These are phyloP conservation scores for Seladonia tumulorum DNA, from an alignment of 2,888 invertebrate genomes.

Conservation along the genomic window DNA sequence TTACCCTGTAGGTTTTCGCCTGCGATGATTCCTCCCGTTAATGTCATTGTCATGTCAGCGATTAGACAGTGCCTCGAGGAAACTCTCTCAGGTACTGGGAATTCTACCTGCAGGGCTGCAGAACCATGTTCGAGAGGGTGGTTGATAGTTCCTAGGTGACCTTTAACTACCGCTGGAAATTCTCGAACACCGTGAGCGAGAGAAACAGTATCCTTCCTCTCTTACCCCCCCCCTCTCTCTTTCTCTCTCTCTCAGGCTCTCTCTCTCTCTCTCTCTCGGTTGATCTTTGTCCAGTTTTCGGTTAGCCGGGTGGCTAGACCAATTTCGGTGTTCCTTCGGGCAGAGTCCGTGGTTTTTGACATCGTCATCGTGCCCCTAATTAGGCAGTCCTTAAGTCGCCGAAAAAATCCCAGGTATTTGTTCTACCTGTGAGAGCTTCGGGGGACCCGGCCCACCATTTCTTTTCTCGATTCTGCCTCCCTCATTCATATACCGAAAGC, in stretches of 20 bases:
- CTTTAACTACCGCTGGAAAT: constrained; percentile 44
- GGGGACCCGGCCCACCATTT: constrained; percentile 32
- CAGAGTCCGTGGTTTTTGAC: constrained; percentile 73
- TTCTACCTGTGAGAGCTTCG: constrained; percentile 73
- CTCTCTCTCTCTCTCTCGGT: background rate
- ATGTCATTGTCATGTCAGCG: constrained; percentile 52
- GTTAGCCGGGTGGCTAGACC: constrained; percentile 62
- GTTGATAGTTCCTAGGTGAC: constrained; percentile 57
- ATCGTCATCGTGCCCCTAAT: constrained; percentile 77
- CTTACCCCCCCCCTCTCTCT: background rate
- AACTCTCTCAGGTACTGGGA: constrained; percentile 56
- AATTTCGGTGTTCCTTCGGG: constrained; percentile 67
- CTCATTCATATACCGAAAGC: constrained; percentile 55
- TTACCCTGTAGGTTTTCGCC: background rate
- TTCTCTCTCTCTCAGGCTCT: too few relatives aligned
- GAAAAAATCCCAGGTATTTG: constrained; percentile 75
- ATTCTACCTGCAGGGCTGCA: constrained; percentile 52
- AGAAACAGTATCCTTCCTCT: constrained; percentile 54
- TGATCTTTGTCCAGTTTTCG: constrained; percentile 16
- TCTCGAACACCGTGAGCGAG: constrained; percentile 27
- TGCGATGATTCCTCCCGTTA: constrained; percentile 34
- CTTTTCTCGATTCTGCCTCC: constrained; percentile 46
- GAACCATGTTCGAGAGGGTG: constrained; percentile 32
- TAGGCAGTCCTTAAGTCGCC: constrained; percentile 73
- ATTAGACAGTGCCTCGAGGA: constrained; percentile 54